Percentiles rank a stretch among this genome's conserved stretches.
Conservation (phyloP, 1,140 invertebrate species). For the Prorops nasuta region DNA sequence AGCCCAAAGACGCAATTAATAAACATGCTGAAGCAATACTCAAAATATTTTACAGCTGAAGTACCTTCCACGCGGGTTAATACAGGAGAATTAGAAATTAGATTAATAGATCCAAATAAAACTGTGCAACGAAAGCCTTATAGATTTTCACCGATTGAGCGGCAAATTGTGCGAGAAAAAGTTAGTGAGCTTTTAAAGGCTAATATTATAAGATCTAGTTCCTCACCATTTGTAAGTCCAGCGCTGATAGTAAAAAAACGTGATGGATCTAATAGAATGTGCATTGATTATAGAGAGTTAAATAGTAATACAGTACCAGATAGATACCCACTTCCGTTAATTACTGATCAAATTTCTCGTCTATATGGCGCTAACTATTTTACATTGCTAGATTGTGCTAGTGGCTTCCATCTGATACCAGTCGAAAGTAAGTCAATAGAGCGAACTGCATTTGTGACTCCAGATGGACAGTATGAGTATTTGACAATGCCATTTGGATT, state of each 20-base stretch:
- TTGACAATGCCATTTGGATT: too few species aligned
- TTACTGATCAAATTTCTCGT: constrained; percentile 47
- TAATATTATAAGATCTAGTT: constrained; percentile 24
- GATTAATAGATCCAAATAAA: constrained; percentile 9
- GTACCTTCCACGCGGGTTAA: constrained; percentile 2
- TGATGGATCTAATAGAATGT: constrained; percentile 42
- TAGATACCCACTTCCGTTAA: constrained; percentile 45
- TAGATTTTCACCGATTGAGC: constrained; percentile 6
- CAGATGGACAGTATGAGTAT: too few species aligned
- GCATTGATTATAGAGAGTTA: constrained; percentile 40
- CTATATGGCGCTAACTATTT: constrained; percentile 31
- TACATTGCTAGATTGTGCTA: background rate
- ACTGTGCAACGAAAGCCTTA: constrained; percentile 16
- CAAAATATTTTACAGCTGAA: constrained; percentile 2
- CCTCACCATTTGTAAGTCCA: constrained; percentile 36
- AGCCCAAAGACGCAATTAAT: background rate
- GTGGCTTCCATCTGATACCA: constrained; percentile 9
- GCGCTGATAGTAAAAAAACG: constrained; percentile 47
- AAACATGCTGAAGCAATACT: constrained; percentile 2
- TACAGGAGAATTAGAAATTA: constrained; percentile 10
- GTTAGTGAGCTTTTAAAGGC: constrained; percentile 10
- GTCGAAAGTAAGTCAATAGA: constrained; percentile 4
- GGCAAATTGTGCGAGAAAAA: constrained; percentile 7
- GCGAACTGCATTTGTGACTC: too few species aligned
- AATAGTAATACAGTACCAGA: constrained; percentile 45